Evolutionary conservation across 2,888 invertebrate genomes (phyloP).

Genomic region (Choreutis nemorana): DNA sequence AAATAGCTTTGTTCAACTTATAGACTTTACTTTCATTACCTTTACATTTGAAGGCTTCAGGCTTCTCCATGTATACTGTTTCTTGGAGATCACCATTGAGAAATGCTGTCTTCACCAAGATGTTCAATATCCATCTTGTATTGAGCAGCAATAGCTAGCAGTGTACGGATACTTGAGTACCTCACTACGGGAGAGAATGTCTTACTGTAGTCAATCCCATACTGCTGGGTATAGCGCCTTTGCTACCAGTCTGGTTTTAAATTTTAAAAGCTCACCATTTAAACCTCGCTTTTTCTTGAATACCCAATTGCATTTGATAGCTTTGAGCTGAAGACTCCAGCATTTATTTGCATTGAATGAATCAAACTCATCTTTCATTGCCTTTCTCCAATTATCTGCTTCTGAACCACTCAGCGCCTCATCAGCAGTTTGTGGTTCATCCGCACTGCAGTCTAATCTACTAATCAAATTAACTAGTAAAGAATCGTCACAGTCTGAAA

Average conservation of each 20-base stretch:
- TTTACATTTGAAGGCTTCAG: conserved; percentile 9
- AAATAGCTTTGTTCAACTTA: conserved; percentile 9
- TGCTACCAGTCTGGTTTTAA: too few species aligned
- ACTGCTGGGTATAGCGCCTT: too few species aligned
- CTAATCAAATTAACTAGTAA: too few species aligned
- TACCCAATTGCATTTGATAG: conserved; percentile 7
- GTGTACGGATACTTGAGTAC: too few species aligned
- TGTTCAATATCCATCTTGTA: conserved; percentile 9
- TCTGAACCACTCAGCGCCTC: conserved; percentile 6
- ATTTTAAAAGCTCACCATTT: conserved; percentile 6
- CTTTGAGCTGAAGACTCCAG: conserved; percentile 8
- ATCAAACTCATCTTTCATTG: conserved; percentile 10
- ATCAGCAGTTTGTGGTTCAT: conserved; percentile 4
- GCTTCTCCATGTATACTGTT: conserved; percentile 11
- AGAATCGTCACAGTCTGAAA: background rate
- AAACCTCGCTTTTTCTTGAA: conserved; percentile 7
- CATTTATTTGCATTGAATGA: conserved; percentile 8
- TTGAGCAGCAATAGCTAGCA: too few species aligned
- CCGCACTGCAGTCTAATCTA: too few species aligned
- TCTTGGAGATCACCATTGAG: conserved; percentile 11
- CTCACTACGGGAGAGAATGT: conserved; percentile 11
- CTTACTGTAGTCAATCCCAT: conserved; percentile 8
- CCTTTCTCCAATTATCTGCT: conserved; percentile 6
- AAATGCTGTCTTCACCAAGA: conserved; percentile 13
- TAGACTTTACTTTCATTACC: conserved; percentile 6